Evolutionary conservation across 1,140 invertebrate species (phyloP), one percentile per base, ranked within the genome.

Genomic region (Ips nitidus): DNA sequence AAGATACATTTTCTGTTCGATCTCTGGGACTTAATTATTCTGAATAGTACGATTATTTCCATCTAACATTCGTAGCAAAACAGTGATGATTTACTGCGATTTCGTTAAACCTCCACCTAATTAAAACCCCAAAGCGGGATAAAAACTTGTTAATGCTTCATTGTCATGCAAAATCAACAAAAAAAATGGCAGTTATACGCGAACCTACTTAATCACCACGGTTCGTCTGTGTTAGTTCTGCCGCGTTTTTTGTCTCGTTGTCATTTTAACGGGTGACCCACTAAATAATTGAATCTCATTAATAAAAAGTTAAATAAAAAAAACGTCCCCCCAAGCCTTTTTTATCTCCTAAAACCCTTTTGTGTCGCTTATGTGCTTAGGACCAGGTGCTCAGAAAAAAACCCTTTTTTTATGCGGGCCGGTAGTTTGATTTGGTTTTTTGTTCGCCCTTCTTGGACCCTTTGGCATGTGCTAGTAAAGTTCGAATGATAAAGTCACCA

Each of bases 221-320:
- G 22, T 55, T 37, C 52, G n/a, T 56, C 63, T 47, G 37, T 47
- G 55, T 67, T 47, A 41, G 22, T 67, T 7, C 45, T 58, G 40
- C 65, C 41, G 37, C 55, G 55, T 58, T 55, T 66, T 59, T 67
- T 55, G 45, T 57, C 41, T 55, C 66, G 58, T 55, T 39, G 65
- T 56, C 52, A 50, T 60, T 68, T 69, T 69, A 69, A 69, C 66
- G 66, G 66, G 57, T 69, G 66, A 69, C 66, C 66, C 66, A 62
- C 60, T 62, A 69, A 62, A 69, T 69, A 69, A 69, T 69, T 55
- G 66, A 69, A 69, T 69, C 60, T 69, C 66, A 69, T 69, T 69
- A 69, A 69, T 69, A 62, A 68, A 68, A 68, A 52, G 39, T 59
- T 41, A 68, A 68, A 68, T 68, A 60, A 69, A 69, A 69, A 69